Evolutionary conservation across 2,113 vertebrate species (phyloP).

Genomic region (Bombycilla garrulus): DNA sequence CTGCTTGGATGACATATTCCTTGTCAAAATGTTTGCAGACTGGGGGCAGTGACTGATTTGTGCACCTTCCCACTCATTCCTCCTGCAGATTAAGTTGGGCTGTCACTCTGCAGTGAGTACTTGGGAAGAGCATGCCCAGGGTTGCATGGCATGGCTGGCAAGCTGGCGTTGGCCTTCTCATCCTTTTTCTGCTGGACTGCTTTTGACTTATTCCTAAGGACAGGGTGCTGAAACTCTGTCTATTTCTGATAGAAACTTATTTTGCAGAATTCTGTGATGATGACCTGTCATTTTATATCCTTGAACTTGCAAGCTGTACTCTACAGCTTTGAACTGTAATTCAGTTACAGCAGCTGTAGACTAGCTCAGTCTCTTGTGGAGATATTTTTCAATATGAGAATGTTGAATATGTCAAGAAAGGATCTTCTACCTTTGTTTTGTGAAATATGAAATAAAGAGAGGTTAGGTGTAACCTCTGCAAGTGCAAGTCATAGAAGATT

Average conservation of each 20-base stretch:
- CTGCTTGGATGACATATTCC: background rate
- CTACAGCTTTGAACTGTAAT: background rate
- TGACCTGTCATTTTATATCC: background rate
- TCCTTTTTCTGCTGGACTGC: background rate
- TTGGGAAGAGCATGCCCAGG: background rate
- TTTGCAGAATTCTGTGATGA: background rate
- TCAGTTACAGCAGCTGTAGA: background rate
- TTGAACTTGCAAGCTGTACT: background rate
- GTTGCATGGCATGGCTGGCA: background rate
- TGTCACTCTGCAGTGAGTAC: background rate
- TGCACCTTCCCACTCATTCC: background rate
- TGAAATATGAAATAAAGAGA: background rate
- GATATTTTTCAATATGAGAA: background rate
- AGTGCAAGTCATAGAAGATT: background rate
- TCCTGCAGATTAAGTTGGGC: background rate
- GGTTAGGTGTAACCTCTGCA: background rate
- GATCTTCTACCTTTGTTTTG: background rate
- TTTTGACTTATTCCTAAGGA: background rate
- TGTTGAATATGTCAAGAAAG: background rate
- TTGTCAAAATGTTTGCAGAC: background rate
- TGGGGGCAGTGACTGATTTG: background rate
- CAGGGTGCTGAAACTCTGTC: background rate
- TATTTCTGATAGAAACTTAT: background rate
- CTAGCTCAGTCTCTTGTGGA: background rate
- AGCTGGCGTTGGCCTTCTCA: background rate